Conservation (phyloP, 2,113 vertebrate genomes). For the Polypterus bichir region DNA sequence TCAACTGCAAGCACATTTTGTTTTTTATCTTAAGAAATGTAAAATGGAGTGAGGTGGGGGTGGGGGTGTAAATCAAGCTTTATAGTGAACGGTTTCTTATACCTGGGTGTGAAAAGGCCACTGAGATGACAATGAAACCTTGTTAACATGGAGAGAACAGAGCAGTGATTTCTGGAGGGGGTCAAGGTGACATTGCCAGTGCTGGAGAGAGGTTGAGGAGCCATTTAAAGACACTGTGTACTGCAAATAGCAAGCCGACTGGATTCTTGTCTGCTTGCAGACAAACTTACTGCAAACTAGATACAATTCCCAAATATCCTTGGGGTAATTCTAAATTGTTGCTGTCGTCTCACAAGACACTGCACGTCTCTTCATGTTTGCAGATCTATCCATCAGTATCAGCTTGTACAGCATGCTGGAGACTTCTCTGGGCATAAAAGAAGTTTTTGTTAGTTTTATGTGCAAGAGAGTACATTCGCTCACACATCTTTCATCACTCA, state of each 20-base stretch:
- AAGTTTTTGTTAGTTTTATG: too few species aligned
- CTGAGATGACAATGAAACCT: slow-evolving; percentile 29
- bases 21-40: neutral
- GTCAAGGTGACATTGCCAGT: slow-evolving; percentile 29
- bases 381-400: neutral
- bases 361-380: neutral
- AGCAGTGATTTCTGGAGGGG: slow-evolving; percentile 21
- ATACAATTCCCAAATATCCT: slow-evolving; percentile 1
- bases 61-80: too few species aligned
- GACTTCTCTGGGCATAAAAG: too few species aligned
- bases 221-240: slow-evolving; percentile 8
- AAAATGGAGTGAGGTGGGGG: neutral
- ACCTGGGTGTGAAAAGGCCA: neutral
- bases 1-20: neutral
- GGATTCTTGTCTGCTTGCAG: neutral
- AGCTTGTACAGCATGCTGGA: neutral
- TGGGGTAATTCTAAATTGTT: neutral
- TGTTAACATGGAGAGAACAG: slow-evolving; percentile 28
- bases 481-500: too few species aligned
- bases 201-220: slow-evolving; percentile 1
- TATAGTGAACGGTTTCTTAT: too few species aligned
- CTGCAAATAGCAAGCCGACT: neutral
- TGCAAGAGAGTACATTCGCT: too few species aligned
- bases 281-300: neutral
- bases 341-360: neutral